Evolutionary conservation across 1,140 invertebrate genomes (phyloP).

Genomic region (Linepithema humile): DNA sequence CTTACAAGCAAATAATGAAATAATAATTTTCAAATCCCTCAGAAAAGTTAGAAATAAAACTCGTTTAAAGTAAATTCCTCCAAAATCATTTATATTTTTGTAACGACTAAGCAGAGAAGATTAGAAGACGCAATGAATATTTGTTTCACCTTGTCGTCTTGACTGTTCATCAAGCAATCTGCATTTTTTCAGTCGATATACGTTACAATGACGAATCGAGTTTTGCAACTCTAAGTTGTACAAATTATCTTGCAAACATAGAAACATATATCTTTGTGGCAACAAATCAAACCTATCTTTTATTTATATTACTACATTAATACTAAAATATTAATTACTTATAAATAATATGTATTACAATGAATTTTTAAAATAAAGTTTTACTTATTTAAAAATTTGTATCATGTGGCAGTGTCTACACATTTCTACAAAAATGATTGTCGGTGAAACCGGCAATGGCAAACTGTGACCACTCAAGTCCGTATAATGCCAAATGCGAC

Average conservation of each 20-base stretch:
- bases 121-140: conserved; percentile 73
- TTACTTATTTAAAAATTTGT: too few species aligned
- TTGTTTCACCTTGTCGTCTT: conserved; percentile 30
- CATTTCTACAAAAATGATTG: too few species aligned
- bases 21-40: background rate
- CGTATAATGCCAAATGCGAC: too few species aligned
- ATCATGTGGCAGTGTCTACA: too few species aligned
- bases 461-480: too few species aligned
- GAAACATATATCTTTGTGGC: background rate
- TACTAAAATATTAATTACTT: too few species aligned
- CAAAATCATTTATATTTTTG: conserved; percentile 20
- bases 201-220: conserved; percentile 24
- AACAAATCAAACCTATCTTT: background rate
- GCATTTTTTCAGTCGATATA: conserved; percentile 31
- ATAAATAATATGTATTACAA: too few species aligned
- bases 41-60: conserved; percentile 3
- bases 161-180: conserved; percentile 17
- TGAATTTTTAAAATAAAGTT: too few species aligned
- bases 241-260: conserved; percentile 10
- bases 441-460: too few species aligned
- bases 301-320: too few species aligned
- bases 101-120: conserved; percentile 64
- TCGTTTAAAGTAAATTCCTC: background rate
- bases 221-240: conserved; percentile 57
- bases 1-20: background rate